Evolutionary conservation across 2,797 vertebrate genomes (phyloP), one percentile per base, ranked within the genome.

Genomic region (Mareca penelope): DNA sequence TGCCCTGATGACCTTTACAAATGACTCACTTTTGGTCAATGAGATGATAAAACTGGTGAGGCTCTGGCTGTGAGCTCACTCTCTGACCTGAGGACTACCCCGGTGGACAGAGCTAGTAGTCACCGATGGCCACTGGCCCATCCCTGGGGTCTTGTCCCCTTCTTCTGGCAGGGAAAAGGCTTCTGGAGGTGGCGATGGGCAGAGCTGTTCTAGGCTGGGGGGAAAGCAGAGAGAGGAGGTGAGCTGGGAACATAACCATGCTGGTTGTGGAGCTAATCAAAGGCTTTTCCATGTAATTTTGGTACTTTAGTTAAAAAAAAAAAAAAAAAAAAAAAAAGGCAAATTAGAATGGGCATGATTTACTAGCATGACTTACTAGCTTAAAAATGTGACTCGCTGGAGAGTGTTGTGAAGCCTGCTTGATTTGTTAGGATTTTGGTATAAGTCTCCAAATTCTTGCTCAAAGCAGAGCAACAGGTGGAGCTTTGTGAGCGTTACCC

Each of bases 41-140:
- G 22, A 88, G 56, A 23, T 79, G 50, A 69, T 28, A 71, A 69
- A 83, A 57, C 6, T 12, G 1, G 16, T 31, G 37, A 7, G 10
- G 17, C 29, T 9, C 19, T 67, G 39, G 2, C 4, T 60, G 24
- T 42, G 70, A 84, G 44, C 8, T 83, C 18, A 11, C 33, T 83
- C 53, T 44, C 3, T 46, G 55, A 22, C 23, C 33, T 42, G 48
- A 78, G 35, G 39, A 87, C 39, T 0, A 37, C 31, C 48, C 61
- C 57, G 19, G 8, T 7, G 7, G 17, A 28, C 31, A 3, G 0
- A 4, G 39, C 19, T 68, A 22, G 56, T 3, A 10, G 37, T 22
- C 55, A 57, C 57, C 42, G 9, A 37, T 0, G 6, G 33, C 23
- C 42, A 10, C 50, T 55, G 21, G 55, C 50, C 28, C 23, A 39